Conservation (phyloP, 1,140 invertebrate genomes). For the Solen grandis region DNA sequence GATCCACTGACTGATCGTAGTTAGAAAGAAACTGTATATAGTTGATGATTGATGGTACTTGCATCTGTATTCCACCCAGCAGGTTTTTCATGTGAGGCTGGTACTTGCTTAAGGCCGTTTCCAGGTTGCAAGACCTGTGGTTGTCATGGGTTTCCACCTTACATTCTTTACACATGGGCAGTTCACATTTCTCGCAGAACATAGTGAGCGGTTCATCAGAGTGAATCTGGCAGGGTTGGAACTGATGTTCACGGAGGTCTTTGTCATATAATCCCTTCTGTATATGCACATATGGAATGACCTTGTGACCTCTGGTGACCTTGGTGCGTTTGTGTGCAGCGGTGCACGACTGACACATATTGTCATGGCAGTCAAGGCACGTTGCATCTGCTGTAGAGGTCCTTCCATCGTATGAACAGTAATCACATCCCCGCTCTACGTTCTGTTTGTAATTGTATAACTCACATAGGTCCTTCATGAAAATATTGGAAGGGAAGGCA, state of each 20-base stretch:
- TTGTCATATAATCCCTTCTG: conserved; percentile 72
- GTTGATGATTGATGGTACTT: conserved; percentile 63
- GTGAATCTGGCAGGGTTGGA: conserved; percentile 62
- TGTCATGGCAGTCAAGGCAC: conserved; percentile 75
- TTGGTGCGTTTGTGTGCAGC: conserved; percentile 74
- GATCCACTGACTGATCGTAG: conserved; percentile 62
- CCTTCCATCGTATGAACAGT: conserved; percentile 72
- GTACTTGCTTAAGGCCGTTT: conserved; percentile 61
- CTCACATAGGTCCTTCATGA: conserved; percentile 65
- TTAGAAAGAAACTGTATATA: conserved; percentile 66
- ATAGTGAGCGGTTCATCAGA: conserved; percentile 40
- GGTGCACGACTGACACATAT: conserved; percentile 73
- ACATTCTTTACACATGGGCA: conserved; percentile 70
- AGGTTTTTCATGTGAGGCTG: conserved; percentile 63
- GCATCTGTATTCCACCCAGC: conserved; percentile 59
- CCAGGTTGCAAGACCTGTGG: conserved; percentile 62
- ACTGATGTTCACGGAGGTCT: conserved; percentile 71
- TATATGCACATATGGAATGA: conserved; percentile 71
- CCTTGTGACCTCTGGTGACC: conserved; percentile 71
- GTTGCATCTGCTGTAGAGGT: conserved; percentile 55
- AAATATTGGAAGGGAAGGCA: conserved; percentile 57
- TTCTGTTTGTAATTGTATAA: conserved; percentile 66
- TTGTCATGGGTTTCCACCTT: conserved; percentile 62
- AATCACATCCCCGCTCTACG: conserved; percentile 68
- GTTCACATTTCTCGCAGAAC: conserved; percentile 72